Evolutionary conservation across 2,888 invertebrate species (phyloP).

Genomic region (Drosophila rubida): DNA sequence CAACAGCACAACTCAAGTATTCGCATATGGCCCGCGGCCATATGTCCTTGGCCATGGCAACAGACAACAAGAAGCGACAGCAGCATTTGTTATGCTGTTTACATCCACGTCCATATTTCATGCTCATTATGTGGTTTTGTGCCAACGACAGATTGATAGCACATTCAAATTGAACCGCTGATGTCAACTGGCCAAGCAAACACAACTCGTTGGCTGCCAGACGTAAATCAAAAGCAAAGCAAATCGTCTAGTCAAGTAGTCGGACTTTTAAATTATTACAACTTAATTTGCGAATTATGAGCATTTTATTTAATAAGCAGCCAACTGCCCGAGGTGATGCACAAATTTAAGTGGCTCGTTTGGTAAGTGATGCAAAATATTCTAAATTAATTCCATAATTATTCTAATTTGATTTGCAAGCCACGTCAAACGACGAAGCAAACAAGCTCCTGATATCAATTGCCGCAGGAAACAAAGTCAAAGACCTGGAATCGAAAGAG

Average conservation of each 20-base stretch:
- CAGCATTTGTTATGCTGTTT: constrained; percentile 26
- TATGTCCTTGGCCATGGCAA: constrained; percentile 27
- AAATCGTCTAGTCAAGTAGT: too few relatives aligned
- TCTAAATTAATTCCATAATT: constrained; percentile 1
- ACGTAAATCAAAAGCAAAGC: neutral
- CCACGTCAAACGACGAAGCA: neutral
- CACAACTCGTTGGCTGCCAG: constrained; percentile 8
- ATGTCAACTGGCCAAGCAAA: constrained; percentile 19
- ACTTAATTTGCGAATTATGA: neutral
- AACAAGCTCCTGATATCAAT: neutral
- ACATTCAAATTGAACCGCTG: neutral
- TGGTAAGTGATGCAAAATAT: neutral
- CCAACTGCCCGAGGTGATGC: neutral
- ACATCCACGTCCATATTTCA: constrained; percentile 40
- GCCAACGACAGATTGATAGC: constrained; percentile 14
- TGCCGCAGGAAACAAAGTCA: neutral
- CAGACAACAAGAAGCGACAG: neutral
- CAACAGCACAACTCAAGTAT: constrained; percentile 23
- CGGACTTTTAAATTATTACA: neutral
- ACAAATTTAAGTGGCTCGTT: neutral
- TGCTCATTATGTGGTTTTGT: constrained; percentile 23
- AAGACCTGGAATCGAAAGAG: neutral
- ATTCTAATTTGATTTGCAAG: neutral
- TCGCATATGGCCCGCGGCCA: constrained; percentile 37
- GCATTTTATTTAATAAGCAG: neutral